These are phyloP conservation scores for Rhabdomys dilectus DNA, from an alignment of 2,113 vertebrate genomes.

Conservation along the genomic window DNA sequence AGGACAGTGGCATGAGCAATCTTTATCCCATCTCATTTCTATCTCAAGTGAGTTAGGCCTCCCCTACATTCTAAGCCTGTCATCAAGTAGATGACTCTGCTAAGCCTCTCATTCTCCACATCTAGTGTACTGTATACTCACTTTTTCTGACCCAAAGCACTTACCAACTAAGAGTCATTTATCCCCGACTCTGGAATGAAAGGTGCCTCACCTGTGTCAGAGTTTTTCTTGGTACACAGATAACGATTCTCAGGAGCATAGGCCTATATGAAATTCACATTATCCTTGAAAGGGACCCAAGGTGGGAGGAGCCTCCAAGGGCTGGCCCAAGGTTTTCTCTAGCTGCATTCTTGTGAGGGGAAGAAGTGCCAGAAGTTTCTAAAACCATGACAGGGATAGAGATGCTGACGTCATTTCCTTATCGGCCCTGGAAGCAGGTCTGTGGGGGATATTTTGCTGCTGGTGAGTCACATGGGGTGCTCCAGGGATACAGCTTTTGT, in stretches of 20 bases:
- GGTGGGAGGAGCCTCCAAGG: neutral
- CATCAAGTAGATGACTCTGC: neutral
- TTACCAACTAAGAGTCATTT: neutral
- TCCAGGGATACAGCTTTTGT: neutral
- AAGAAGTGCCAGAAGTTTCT: neutral
- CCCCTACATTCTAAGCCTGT: neutral
- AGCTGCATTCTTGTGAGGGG: neutral
- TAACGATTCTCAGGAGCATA: conserved; percentile 13
- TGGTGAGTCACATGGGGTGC: neutral
- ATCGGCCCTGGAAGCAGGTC: neutral
- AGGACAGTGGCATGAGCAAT: neutral
- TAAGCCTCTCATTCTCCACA: neutral
- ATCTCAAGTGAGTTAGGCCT: neutral
- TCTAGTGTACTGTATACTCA: neutral
- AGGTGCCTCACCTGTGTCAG: neutral
- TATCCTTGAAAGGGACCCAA: neutral
- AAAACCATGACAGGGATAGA: neutral
- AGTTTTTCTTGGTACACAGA: conserved; percentile 6
- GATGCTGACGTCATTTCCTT: neutral
- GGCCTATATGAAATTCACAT: neutral
- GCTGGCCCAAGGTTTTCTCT: neutral
- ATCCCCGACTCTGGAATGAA: conserved; percentile 54
- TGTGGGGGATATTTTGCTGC: neutral
- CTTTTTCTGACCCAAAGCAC: neutral
- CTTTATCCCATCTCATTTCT: neutral